Evolutionary conservation across 2,888 invertebrate species (phyloP).

Genomic region (Calameuta pallipes): DNA sequence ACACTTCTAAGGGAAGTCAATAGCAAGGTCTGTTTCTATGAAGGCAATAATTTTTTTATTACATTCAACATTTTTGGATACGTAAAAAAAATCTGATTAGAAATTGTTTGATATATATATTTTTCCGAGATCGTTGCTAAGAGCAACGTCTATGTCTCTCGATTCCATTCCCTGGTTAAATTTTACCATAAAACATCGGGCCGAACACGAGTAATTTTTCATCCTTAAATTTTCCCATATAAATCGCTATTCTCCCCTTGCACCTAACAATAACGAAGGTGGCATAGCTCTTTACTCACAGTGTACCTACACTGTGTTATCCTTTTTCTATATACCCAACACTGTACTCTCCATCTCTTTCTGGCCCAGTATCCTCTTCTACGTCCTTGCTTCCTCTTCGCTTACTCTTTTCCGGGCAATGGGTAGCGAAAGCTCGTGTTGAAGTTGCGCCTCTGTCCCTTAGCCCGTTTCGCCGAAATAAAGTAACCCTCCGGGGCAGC

Average conservation of each 20-base stretch:
- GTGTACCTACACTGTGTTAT: neutral
- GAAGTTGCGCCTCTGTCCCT: conserved; percentile 14
- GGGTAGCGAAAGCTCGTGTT: conserved; percentile 9
- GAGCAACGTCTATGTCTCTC: neutral
- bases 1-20: neutral
- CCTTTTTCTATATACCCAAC: conserved; percentile 7
- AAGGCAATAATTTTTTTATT: neutral
- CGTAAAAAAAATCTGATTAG: neutral
- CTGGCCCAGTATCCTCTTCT: neutral
- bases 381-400: conserved; percentile 1
- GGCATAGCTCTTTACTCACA: neutral
- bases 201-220: conserved; percentile 18
- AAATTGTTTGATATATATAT: neutral
- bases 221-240: conserved; percentile 35
- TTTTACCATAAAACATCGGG: neutral
- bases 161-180: neutral
- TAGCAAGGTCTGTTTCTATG: neutral
- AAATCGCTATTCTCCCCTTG: conserved; percentile 35
- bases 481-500: conserved; percentile 42
- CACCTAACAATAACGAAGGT: conserved; percentile 7
- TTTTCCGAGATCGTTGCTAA: neutral
- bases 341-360: conserved; percentile 8
- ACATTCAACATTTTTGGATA: no score
- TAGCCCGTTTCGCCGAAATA: conserved; percentile 32
- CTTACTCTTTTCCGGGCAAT: neutral